Evolutionary conservation across 2,888 invertebrate genomes (phyloP).

Genomic region (Phlogophora meticulosa): DNA sequence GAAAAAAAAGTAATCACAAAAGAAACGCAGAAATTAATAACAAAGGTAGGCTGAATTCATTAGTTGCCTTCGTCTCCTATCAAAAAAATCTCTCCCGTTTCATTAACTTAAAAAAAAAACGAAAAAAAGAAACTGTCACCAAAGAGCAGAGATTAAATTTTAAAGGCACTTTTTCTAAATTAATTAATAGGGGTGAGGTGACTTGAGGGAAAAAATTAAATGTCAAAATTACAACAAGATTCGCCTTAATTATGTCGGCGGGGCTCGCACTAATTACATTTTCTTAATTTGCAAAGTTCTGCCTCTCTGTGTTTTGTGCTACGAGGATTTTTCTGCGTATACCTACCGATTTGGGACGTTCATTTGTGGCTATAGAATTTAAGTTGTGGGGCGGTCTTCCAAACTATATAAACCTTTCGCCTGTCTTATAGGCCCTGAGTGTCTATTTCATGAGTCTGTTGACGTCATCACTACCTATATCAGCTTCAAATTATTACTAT

Average conservation of each 20-base stretch:
- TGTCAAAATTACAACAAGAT: conserved; percentile 91
- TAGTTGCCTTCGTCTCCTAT: conserved; percentile 77
- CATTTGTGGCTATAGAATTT: not conserved
- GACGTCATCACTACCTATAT: too few species aligned
- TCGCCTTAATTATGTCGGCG: conserved; percentile 88
- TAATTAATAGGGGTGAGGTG: conserved; percentile 87
- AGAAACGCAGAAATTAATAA: conserved; percentile 72
- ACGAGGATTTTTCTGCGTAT: conserved; percentile 40
- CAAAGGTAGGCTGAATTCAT: conserved; percentile 75
- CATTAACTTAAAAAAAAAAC: conserved; percentile 80
- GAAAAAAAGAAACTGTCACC: conserved; percentile 81
- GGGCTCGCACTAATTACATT: conserved; percentile 87
- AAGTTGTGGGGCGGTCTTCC: not conserved
- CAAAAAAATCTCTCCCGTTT: conserved; percentile 87
- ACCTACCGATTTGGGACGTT: conserved; percentile 10
- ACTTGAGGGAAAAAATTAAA: conserved; percentile 88
- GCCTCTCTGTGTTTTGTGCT: conserved; percentile 56
- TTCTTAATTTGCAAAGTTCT: conserved; percentile 90
- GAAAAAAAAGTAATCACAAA: conserved; percentile 62
- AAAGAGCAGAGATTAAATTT: conserved; percentile 88
- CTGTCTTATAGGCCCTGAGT: too few species aligned
- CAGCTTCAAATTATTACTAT: too few species aligned
- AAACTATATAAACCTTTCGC: not conserved
- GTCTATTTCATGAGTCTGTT: too few species aligned
- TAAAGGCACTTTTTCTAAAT: conserved; percentile 87